Evolutionary conservation across 2,888 invertebrate species (phyloP), one percentile per base, ranked within the genome.

Genomic region (Ichneumoninae sp.): DNA sequence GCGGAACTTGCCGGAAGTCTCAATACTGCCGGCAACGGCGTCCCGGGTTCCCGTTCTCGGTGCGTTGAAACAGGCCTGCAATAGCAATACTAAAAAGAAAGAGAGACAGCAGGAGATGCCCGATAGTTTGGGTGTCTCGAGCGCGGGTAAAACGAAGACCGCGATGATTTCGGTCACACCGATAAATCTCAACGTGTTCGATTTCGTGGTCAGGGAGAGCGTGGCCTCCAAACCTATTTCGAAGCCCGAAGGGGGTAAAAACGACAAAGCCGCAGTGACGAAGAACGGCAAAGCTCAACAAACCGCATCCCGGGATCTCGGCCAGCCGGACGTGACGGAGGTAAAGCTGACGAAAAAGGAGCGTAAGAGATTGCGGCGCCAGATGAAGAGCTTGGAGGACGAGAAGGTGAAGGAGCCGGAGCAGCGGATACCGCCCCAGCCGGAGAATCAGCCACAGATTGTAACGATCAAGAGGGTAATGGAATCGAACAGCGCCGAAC

Each of bases 401-500:
- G 89, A 91, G 81, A 91, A 90, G 89, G 92, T 89, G 66, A 91
- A 88, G 74, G 88, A 87, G 83, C 91, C 88, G 87, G 92, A 91
- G 82, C 91, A 89, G 71, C 88, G 88, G 73, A 88, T 87, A 75
- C 88, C 87, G 87, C 57, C 84, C 16, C 87, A 85, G 26, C 6
- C 86, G 5, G 91, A 92, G 16, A 90, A 87, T 57, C 92, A 92
- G 63, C 91, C 92, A 5, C 93, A 94, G 80, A 93, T 94, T 47
- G 97, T 97, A 1, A 97, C 97, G 6, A 97, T 97, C 83, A 95
- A 96, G 83, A 94, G 96, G 70, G 95, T 96, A 1, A 95, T 96
- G 93, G 95, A 96, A 87, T 96, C 96, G 7, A 95, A 95, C 89
- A 95, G 94, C 87, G 95, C 95, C 0, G 96, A 96, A 88, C 96